These are phyloP conservation scores for Trichonephila inaurata DNA, from an alignment of 1,140 invertebrate genomes.

Conservation along the genomic window DNA sequence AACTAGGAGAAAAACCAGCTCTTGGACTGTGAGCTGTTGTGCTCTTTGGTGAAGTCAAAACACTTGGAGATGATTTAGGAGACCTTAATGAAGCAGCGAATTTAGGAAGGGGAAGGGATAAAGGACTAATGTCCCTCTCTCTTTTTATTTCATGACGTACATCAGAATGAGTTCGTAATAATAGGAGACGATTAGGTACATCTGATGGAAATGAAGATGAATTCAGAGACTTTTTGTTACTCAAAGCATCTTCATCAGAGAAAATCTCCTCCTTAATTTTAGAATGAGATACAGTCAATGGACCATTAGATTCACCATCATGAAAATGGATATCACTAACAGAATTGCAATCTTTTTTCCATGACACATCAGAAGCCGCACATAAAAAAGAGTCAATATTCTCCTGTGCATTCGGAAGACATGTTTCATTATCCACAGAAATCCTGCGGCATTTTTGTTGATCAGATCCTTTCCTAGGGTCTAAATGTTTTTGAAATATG, in stretches of 20 bases:
- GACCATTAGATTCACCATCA: conserved; percentile 45
- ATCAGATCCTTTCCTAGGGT: conserved; percentile 73
- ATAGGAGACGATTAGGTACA: conserved; percentile 13
- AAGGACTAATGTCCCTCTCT: conserved; percentile 81
- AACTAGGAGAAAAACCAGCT: conserved; percentile 72
- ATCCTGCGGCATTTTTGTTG: conserved; percentile 70
- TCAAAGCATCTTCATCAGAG: conserved; percentile 39
- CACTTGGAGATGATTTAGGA: conserved; percentile 78
- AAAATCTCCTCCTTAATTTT: conserved; percentile 51
- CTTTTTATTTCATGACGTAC: conserved; percentile 57
- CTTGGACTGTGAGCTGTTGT: conserved; percentile 71
- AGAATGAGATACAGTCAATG: conserved; percentile 12
- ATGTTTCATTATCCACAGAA: conserved; percentile 74
- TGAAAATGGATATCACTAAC: conserved; percentile 54
- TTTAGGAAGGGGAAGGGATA: conserved; percentile 90
- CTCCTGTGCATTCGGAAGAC: conserved; percentile 64
- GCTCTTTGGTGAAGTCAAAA: conserved; percentile 77
- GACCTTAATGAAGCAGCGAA: conserved; percentile 86
- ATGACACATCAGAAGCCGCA: conserved; percentile 56
- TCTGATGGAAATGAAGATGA: conserved; percentile 42
- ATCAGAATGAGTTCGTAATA: conserved; percentile 60
- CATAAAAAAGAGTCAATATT: conserved; percentile 70
- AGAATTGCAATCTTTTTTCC: conserved; percentile 69
- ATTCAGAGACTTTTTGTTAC: conserved; percentile 51
- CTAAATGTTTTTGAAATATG: conserved; percentile 72